Percentiles rank a stretch among this genome's conserved stretches.
phyloP scores from a whole-genome alignment of 92 coral and sea anemone genomes.

The Actinernus sp. region DNA sequence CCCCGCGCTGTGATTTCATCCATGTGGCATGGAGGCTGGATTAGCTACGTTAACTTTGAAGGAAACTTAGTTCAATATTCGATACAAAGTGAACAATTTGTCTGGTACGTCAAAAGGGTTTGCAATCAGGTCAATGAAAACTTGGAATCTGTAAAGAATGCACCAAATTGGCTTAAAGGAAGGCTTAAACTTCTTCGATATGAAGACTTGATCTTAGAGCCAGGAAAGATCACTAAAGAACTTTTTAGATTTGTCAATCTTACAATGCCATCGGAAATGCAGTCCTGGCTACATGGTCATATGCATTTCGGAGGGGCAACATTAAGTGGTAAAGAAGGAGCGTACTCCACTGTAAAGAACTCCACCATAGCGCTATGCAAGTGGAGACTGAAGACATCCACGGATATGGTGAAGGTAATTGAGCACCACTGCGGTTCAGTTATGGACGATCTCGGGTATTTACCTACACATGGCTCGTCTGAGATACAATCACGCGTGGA shows the following conservation, averaged over 20 bases:
- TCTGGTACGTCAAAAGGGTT: conserved; percentile 25
- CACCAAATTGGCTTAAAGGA: conserved; percentile 38
- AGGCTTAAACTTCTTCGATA: conserved; percentile 42
- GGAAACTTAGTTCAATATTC: not conserved
- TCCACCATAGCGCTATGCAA: conserved; percentile 3
- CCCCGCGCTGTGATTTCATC: conserved; percentile 66
- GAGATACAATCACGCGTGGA: not conserved
- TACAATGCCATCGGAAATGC: not conserved
- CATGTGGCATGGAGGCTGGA: conserved; percentile 48
- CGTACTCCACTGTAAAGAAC: conserved; percentile 10
- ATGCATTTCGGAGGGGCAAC: conserved; percentile 14
- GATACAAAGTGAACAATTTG: conserved; percentile 14
- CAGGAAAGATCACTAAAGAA: conserved; percentile 25
- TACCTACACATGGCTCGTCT: conserved; percentile 9
- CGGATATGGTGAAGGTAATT: conserved; percentile 8
- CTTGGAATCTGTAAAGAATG: conserved; percentile 4
- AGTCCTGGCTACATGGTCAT: conserved; percentile 16
- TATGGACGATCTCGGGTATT: conserved; percentile 27
- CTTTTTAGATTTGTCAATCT: conserved; percentile 38
- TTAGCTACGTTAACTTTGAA: not conserved
- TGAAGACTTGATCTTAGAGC: conserved; percentile 50
- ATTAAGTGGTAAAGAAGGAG: conserved; percentile 5
- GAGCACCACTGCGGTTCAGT: conserved; percentile 22
- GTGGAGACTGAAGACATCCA: conserved; percentile 21
- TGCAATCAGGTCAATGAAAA: conserved; percentile 34